Conservation (phyloP, 2,888 invertebrate genomes). For the Bibio marci region DNA sequence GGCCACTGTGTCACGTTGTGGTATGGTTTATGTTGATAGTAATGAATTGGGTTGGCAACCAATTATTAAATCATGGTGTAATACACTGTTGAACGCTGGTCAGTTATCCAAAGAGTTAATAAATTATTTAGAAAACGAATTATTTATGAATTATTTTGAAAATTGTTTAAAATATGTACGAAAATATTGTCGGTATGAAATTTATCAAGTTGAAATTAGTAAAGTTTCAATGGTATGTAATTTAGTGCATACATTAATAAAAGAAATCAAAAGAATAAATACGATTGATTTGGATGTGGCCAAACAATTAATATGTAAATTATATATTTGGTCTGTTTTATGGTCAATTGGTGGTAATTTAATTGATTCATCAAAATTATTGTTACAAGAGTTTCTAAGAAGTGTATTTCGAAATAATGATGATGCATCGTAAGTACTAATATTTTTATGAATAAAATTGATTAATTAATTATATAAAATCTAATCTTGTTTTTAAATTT, state of each 20-base stretch:
- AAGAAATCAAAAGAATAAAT: conserved; percentile 38
- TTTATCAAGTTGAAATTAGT: conserved; percentile 69
- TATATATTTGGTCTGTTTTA: conserved; percentile 64
- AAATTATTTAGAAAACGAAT: too few relatives aligned
- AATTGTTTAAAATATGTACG: conserved; percentile 47
- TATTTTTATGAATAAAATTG: too few relatives aligned
- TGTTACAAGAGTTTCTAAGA: conserved; percentile 51
- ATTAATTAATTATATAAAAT: too few relatives aligned
- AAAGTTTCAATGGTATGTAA: conserved; percentile 62
- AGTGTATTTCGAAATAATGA: conserved; percentile 47
- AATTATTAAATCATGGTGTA: conserved; percentile 60
- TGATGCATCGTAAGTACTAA: conserved; percentile 42
- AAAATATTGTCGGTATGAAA: conserved; percentile 51
- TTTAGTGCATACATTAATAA: conserved; percentile 50
- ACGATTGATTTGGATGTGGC: conserved; percentile 34
- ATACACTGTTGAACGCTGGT: conserved; percentile 33
- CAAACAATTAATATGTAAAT: conserved; percentile 47
- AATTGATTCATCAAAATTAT: conserved; percentile 45
- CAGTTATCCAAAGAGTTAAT: conserved; percentile 34
- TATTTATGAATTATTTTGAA: conserved; percentile 32
- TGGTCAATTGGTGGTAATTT: conserved; percentile 84
- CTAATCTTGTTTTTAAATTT: too few relatives aligned
- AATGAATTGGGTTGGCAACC: conserved; percentile 69
- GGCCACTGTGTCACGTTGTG: conserved; percentile 67
- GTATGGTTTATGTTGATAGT: conserved; percentile 85